These are phyloP conservation scores for Chinchilla lanigera DNA, from an alignment of 2,113 vertebrate species.

Conservation along the genomic window DNA sequence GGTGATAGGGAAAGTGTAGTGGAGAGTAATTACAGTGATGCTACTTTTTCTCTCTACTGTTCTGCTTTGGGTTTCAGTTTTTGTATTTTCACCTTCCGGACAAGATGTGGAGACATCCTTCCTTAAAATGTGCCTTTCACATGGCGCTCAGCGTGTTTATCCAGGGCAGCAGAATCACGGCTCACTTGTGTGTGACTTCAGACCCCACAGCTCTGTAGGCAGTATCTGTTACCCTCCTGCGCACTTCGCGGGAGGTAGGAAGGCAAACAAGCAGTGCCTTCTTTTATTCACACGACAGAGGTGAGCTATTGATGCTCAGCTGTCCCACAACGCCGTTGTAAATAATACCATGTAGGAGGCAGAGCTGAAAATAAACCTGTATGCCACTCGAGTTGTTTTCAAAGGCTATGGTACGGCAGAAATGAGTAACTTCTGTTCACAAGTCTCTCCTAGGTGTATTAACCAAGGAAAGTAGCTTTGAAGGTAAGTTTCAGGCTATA, in stretches of 20 bases:
- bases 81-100: background rate
- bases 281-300: constrained; percentile 76
- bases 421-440: background rate
- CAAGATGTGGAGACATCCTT: background rate
- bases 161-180: background rate
- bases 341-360: constrained; percentile 22
- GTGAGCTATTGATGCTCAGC: constrained; percentile 62
- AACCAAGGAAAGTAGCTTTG: background rate
- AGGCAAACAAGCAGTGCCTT: constrained; percentile 56
- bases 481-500: constrained; percentile 21
- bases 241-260: constrained; percentile 33
- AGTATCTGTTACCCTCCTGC: constrained; percentile 64
- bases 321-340: constrained; percentile 59
- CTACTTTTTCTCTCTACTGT: background rate
- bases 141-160: background rate
- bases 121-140: background rate
- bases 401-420: background rate
- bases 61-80: background rate
- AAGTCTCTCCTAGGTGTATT: background rate
- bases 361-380: constrained; percentile 60
- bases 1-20: background rate
- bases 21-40: background rate
- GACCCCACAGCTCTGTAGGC: background rate
- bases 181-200: background rate
- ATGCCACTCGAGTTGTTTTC: background rate